A percentile compares a stretch with the other conserved stretches of the same genome.
Conservation (phyloP, 2,888 invertebrate species). For the Dendrolimus pini region DNA sequence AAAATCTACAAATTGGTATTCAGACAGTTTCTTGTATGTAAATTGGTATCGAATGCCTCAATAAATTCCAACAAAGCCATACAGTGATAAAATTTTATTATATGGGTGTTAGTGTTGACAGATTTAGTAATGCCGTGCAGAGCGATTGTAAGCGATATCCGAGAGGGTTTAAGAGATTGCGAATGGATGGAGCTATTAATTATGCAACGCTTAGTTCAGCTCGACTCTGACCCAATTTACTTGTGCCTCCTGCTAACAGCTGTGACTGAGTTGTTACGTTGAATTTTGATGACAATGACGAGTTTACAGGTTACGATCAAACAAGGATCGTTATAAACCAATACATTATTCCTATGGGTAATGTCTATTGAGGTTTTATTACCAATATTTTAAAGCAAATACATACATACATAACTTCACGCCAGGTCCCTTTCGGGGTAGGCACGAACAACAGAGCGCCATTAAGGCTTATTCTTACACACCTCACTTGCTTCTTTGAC, state of each 20-base stretch:
- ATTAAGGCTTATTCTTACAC: too few relatives aligned
- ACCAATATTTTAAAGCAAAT: too few relatives aligned
- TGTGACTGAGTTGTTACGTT: slow-evolving; percentile 20
- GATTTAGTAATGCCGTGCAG: slow-evolving; percentile 26
- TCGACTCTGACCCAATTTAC: slow-evolving; percentile 50
- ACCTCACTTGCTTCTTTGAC: too few relatives aligned
- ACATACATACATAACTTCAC: too few relatives aligned
- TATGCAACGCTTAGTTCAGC: slow-evolving; percentile 50
- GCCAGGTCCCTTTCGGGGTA: too few relatives aligned
- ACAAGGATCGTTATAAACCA: background rate
- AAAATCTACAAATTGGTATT: background rate
- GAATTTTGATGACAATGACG: slow-evolving; percentile 3
- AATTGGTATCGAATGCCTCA: slow-evolving; percentile 4
- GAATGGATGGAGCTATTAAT: slow-evolving; percentile 47
- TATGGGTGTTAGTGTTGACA: slow-evolving; percentile 23
- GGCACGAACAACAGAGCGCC: too few relatives aligned
- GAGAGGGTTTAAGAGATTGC: slow-evolving; percentile 37
- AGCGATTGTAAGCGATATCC: slow-evolving; percentile 27
- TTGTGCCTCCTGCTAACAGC: slow-evolving; percentile 30
- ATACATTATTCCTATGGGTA: background rate
- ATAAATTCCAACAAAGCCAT: slow-evolving; percentile 6
- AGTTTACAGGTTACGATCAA: background rate
- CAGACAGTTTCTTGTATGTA: slow-evolving; percentile 10
- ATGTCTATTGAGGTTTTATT: too few relatives aligned
- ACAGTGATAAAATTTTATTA: slow-evolving; percentile 4